Percentiles rank a stretch among this genome's conserved stretches.
Evolutionary conservation across 2,113 vertebrate species (phyloP).

Genomic region (Pica pica): DNA sequence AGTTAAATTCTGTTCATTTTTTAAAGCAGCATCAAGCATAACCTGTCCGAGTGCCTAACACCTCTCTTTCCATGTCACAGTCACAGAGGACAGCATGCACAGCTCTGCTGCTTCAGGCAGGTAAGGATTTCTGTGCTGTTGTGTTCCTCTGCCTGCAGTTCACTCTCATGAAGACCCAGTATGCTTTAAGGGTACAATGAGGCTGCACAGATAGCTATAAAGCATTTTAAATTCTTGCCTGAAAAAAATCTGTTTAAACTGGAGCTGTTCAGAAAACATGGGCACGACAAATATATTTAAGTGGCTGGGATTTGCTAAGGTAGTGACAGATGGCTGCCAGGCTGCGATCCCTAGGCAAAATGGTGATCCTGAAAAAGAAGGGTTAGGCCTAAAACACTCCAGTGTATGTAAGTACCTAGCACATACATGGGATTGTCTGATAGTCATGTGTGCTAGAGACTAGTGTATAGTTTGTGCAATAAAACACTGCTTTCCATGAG

Average conservation of each 20-base stretch:
- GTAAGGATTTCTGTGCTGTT: not conserved
- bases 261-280: not conserved
- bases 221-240: not conserved
- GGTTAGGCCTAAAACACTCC: not conserved
- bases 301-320: not conserved
- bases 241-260: not conserved
- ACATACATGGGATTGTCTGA: not conserved
- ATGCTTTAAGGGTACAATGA: not conserved
- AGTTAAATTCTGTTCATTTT: not conserved
- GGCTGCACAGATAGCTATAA: not conserved
- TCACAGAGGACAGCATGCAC: not conserved
- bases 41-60: not conserved
- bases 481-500: not conserved
- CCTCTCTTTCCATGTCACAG: not conserved
- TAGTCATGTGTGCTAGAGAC: not conserved
- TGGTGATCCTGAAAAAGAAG: not conserved
- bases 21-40: not conserved
- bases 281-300: not conserved
- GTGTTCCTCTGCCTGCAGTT: not conserved
- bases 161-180: too few species aligned
- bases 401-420: not conserved
- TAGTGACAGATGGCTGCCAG: not conserved
- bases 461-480: not conserved
- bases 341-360: not conserved
- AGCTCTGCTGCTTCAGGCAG: not conserved